A percentile compares a stretch with the other conserved stretches of the same genome.
These are phyloP conservation scores for Onychomys arenicola DNA, from an alignment of 2,797 vertebrate genomes.

Conservation along the genomic window DNA sequence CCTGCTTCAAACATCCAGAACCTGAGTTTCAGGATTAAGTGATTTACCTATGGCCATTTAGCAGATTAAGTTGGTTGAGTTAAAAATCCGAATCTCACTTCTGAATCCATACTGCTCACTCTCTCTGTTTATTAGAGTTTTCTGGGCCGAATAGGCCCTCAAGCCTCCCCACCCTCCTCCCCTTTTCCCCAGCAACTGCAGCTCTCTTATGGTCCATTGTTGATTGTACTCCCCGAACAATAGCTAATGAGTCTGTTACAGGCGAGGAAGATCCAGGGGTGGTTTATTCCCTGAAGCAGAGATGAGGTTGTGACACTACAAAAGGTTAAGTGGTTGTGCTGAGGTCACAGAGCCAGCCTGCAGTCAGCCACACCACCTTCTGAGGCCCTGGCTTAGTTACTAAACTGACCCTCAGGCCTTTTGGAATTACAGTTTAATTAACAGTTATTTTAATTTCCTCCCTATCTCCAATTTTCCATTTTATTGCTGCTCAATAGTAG, in stretches of 20 bases:
- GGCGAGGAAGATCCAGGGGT: conserved; percentile 60
- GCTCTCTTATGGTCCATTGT: conserved; percentile 68
- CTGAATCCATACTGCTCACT: background rate
- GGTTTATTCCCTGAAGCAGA: conserved; percentile 69
- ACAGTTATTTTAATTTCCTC: conserved; percentile 65
- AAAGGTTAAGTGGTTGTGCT: conserved; percentile 72
- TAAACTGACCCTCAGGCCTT: conserved; percentile 37
- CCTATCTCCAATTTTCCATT: conserved; percentile 41
- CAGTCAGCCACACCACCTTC: background rate
- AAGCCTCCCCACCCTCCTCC: background rate
- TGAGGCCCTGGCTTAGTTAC: background rate
- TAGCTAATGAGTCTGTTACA: conserved; percentile 67
- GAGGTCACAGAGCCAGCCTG: conserved; percentile 65
- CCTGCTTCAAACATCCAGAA: background rate
- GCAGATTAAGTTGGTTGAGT: background rate
- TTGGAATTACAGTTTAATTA: conserved; percentile 73
- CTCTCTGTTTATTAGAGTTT: background rate
- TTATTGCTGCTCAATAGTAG: conserved; percentile 47
- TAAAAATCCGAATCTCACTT: background rate
- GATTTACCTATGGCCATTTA: background rate
- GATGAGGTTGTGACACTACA: conserved; percentile 65
- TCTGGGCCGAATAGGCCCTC: background rate
- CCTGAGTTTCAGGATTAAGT: background rate
- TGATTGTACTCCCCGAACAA: conserved; percentile 75
- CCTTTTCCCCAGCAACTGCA: background rate